A percentile compares a stretch with the other conserved stretches of the same genome.
phyloP scores from a whole-genome alignment of 1,140 invertebrate genomes.

The Rhynchophorus ferrugineus region DNA sequence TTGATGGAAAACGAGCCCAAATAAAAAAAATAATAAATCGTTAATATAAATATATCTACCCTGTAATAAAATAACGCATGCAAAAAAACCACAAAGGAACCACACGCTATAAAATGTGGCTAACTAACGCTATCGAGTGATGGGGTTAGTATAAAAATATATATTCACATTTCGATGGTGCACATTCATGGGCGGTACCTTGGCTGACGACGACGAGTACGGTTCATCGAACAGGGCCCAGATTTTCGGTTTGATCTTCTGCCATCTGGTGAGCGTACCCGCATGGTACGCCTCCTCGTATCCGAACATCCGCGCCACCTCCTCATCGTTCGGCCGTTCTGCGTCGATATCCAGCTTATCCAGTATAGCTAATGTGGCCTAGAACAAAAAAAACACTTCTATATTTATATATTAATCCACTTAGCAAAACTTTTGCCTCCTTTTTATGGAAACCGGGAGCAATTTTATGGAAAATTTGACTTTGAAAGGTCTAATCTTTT shows the following conservation, averaged over 20 bases:
- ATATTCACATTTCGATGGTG: slow-evolving; percentile 38
- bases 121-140: too few species aligned
- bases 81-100: too few species aligned
- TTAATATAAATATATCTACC: too few species aligned
- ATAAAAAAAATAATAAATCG: too few species aligned
- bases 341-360: slow-evolving; percentile 93
- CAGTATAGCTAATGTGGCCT: slow-evolving; percentile 92
- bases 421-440: too few species aligned
- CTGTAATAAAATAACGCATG: too few species aligned
- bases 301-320: slow-evolving; percentile 94
- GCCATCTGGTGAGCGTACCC: slow-evolving; percentile 82
- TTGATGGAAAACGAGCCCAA: too few species aligned
- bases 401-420: too few species aligned
- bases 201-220: slow-evolving; percentile 91
- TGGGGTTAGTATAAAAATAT: slow-evolving; percentile 30
- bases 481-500: too few species aligned
- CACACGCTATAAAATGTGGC: too few species aligned
- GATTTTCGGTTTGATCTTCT: slow-evolving; percentile 89
- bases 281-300: slow-evolving; percentile 93
- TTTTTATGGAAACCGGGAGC: too few species aligned
- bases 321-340: slow-evolving; percentile 94
- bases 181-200: slow-evolving; percentile 57
- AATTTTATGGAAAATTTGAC: too few species aligned
- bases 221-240: slow-evolving; percentile 99
- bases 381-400: slow-evolving; percentile 28